phyloP scores from a whole-genome alignment of 2,888 invertebrate species.

The Acronicta psi region DNA sequence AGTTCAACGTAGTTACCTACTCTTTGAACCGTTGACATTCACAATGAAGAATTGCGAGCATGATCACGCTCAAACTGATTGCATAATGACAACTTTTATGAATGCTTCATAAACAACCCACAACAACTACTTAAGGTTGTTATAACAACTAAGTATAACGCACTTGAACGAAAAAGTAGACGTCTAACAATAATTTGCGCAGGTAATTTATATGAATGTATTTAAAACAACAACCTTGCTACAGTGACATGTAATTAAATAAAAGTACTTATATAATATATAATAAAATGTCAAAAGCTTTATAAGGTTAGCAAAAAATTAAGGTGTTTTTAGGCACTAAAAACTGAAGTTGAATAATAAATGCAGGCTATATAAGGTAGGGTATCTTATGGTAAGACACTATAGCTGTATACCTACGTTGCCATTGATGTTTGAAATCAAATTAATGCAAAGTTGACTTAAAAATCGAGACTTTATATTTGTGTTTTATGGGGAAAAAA shows the following conservation, averaged over 20 bases:
- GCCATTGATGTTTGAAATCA: too few relatives aligned
- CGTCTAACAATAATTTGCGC: conserved; percentile 47
- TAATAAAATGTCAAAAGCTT: conserved; percentile 29
- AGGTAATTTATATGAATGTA: conserved; percentile 56
- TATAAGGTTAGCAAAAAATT: conserved; percentile 8
- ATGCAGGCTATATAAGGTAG: not conserved
- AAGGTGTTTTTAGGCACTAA: conserved; percentile 1
- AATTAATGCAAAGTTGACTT: too few relatives aligned
- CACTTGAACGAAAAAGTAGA: conserved; percentile 30
- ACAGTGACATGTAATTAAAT: conserved; percentile 53
- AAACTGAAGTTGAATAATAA: not conserved
- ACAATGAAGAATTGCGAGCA: conserved; percentile 26
- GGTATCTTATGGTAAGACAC: too few relatives aligned
- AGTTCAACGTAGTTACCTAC: conserved; percentile 12
- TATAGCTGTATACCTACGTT: too few relatives aligned
- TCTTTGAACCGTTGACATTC: conserved; percentile 19
- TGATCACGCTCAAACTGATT: conserved; percentile 14
- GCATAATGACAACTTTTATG: conserved; percentile 10
- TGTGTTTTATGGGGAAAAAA: too few relatives aligned
- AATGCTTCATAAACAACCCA: not conserved
- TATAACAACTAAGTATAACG: not conserved
- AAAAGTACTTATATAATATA: too few relatives aligned
- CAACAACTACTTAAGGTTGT: not conserved
- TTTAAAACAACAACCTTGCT: conserved; percentile 59
- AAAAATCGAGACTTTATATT: too few relatives aligned